phyloP scores from a whole-genome alignment of 1,140 invertebrate species.

The Nomia melanderi region DNA sequence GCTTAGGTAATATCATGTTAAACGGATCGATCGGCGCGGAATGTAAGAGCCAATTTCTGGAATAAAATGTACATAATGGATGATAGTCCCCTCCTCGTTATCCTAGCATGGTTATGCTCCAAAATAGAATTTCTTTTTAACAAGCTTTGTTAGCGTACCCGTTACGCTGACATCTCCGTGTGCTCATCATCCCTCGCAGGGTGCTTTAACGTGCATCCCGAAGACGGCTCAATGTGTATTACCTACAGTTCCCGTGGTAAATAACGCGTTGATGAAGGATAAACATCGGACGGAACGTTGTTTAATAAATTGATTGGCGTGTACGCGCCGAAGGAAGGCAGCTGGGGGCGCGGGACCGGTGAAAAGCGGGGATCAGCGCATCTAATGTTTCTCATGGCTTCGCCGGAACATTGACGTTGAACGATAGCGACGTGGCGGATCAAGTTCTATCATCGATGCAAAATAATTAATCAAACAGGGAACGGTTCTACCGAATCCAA shows the following conservation, averaged over 20 bases:
- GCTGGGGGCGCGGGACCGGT: not conserved
- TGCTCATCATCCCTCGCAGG: not conserved
- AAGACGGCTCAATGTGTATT: not conserved
- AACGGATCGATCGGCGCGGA: constrained; percentile 43
- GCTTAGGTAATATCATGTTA: no score
- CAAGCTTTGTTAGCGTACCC: constrained; percentile 17
- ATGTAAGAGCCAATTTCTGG: constrained; percentile 8
- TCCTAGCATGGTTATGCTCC: not conserved
- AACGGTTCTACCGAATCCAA: no score
- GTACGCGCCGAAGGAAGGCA: not conserved
- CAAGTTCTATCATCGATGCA: not conserved
- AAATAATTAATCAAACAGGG: not conserved
- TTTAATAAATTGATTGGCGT: constrained; percentile 17
- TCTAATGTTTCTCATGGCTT: not conserved
- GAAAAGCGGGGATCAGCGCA: not conserved
- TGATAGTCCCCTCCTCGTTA: constrained; percentile 18
- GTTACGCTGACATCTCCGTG: constrained; percentile 6
- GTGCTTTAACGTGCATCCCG: constrained; percentile 38
- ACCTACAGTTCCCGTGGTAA: not conserved
- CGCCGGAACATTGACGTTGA: not conserved
- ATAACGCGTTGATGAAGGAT: constrained; percentile 6
- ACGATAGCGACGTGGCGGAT: not conserved
- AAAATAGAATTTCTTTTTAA: constrained; percentile 5
- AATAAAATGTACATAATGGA: constrained; percentile 9
- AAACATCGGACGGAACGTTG: not conserved